Evolutionary conservation across 2,797 vertebrate genomes (phyloP), one percentile per base, ranked within the genome.

Genomic region (Monodelphis domestica): DNA sequence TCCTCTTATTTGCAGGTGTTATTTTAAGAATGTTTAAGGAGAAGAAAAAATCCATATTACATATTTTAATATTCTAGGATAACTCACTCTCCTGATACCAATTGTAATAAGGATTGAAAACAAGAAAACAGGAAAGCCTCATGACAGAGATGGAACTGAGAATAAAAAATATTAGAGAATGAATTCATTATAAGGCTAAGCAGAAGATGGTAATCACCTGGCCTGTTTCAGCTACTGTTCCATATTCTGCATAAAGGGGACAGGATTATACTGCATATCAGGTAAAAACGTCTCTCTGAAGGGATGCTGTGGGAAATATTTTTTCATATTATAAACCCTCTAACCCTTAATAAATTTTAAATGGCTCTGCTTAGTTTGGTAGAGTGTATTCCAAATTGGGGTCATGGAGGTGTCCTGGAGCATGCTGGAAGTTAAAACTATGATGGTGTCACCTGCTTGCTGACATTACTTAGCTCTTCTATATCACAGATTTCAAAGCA

Each of bases 61-160:
- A 51, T 88, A 93, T 95, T 97, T 98, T 94, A 95, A 96, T 78
- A 95, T 92, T 94, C 90, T 95, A 70, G 90, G 91, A 91, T 91
- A 96, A 93, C 50, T 91, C 15, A 88, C 89, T 95, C 63, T 91
- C 88, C 88, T 87, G 70, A 95, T 63, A 95, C 90, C 92, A 56
- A 84, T 7, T 63, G 0, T 95, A 96, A 88, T 93, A 95, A 96
- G 51, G 93, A 91, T 50, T 88, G 88, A 95, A 95, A 94, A 93
- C n/a, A 89, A 50, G 38, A 97, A 95, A 96, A 87, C 57, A 53
- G 91, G 38, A 93, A 93, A 96, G 94, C 93, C 94, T 91, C 53
- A 90, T 88, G 56, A 94, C 4, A 95, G 88, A 92, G 56, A 96
- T 87, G 0, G 15, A 95, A 88, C 28, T 5, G 38, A 97, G 89